Evolutionary conservation across 2,797 vertebrate genomes (phyloP), one percentile per base, ranked within the genome.

Genomic region (Vespertilio murinus): DNA sequence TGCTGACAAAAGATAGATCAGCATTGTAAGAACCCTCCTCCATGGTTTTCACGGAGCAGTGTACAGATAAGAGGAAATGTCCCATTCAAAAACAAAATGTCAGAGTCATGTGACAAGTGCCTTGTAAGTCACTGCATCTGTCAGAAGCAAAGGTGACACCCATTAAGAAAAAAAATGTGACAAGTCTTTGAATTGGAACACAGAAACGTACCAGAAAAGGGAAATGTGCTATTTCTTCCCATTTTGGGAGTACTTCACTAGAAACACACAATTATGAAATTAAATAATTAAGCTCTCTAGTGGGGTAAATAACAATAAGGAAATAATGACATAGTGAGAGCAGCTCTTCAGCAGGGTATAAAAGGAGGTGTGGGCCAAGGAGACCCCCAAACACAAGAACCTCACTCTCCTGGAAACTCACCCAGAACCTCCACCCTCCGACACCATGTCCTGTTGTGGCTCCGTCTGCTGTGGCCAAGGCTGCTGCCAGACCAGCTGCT

Each of bases 361-460:
- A 96, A 64, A 33, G 7, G 35, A 74, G 22, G 0, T 3, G 4
- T n/a, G 4, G 14, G 3, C 10, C 61, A 88, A 71, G 49, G 6
- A 93, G 45, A 42, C 33, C 23, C 81, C 54, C 81, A 95, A 45
- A 93, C 38, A 40, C 73, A 49, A 77, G 30, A 75, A 59, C 45
- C 38, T 78, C 91, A 64, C 49, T 94, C 35, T 73, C 47, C 28
- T 83, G 14, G 6, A 96, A 85, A 83, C 9, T 9, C 49, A 75
- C 25, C n/a, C n/a, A 92, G 61, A 95, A 56, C 54, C 71, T 93
- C 71, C n/a, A 94, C 0, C 47, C 49, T 77, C 49, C 10, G 0
- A 87, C 87, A 95, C 38, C 70, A 96, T 95, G 95, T 90, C 90
- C 71, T 92, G 87, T 12, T 96, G 95, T 49, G 79, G 83, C 6